Evolutionary conservation across 2,888 invertebrate genomes (phyloP), one percentile per base, ranked within the genome.

Genomic region (Melangyna quadrimaculata): DNA sequence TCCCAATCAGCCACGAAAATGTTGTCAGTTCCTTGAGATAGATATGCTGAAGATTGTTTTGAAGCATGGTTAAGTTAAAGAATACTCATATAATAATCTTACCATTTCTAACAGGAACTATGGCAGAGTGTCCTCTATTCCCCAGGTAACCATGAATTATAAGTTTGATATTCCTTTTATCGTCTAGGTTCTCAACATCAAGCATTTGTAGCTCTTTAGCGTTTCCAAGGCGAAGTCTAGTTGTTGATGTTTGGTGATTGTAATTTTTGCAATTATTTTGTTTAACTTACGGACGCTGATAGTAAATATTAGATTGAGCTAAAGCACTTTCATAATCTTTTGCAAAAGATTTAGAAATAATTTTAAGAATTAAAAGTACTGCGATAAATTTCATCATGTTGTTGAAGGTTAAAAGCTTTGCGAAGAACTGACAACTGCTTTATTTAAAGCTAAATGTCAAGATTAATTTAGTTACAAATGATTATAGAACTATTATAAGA

Each of bases 1-100:
- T 89, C 81, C 92, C 92, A 92, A 57, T 92, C 92, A 4, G 90
- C 92, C n/a, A 91, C 61, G 3, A 91, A 87, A 0, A 92, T 67
- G 72, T 91, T 90, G 27, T 87, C 88, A 45, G 81, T 87, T 12
- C 91, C 92, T 61, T 89, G 89, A 0, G 90, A 88, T 17, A 89
- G 80, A 72, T 91, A 92, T n/a, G 91, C 92, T 91, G 73, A 6
- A 7, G 12, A 4, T 12, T 32, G 7, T 19, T 27, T 27, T 27
- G 3, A 27, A 27, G 6, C 3, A 3, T 27, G 27, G 6, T 4
- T 1, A 10, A 35, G 29, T 24, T 17, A 32, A 9, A 9, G 5
- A 14, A 6, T 22, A 5, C 9, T 8, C 8, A 1, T 8, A 17
- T 0, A 3, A 14, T 1, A 3, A 9, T 22, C 53, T 70, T 12